phyloP scores from a whole-genome alignment of 2,797 vertebrate genomes.

The Micrastur ruficollis region DNA sequence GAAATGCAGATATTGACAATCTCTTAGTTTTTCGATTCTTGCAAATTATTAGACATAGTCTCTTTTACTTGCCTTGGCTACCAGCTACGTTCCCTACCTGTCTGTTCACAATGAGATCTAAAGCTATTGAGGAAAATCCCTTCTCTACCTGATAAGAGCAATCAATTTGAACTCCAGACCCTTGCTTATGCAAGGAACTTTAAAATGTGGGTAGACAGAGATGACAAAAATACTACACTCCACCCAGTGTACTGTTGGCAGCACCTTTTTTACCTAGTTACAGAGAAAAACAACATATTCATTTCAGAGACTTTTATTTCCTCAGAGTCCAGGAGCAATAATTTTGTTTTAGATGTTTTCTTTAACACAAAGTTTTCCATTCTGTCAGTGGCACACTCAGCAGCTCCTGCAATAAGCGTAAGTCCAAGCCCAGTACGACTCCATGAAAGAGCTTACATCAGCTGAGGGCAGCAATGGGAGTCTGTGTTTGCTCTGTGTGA shows the following conservation, averaged over 20 bases:
- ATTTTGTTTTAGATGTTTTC: not conserved
- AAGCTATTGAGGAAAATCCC: not conserved
- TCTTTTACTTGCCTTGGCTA: not conserved
- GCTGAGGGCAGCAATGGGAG: not conserved
- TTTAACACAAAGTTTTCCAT: constrained; percentile 49
- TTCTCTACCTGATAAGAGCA: not conserved
- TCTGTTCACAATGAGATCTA: not conserved
- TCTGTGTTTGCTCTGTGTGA: not conserved
- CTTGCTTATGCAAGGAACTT: not conserved
- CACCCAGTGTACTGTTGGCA: not conserved
- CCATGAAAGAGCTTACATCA: constrained; percentile 26
- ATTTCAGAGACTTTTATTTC: not conserved
- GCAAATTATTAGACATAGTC: not conserved
- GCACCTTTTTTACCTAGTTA: not conserved
- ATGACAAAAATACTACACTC: not conserved
- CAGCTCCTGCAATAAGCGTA: constrained; percentile 29
- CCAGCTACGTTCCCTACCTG: not conserved
- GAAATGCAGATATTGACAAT: not conserved
- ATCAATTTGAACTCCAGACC: not conserved
- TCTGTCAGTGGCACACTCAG: constrained; percentile 42
- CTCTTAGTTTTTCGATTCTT: not conserved
- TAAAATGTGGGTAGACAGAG: not conserved
- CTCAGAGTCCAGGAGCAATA: not conserved
- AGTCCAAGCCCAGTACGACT: not conserved
- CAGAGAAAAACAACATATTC: not conserved